Conservation (phyloP, 2,113 vertebrate genomes). For the Lampris megalopsis region DNA sequence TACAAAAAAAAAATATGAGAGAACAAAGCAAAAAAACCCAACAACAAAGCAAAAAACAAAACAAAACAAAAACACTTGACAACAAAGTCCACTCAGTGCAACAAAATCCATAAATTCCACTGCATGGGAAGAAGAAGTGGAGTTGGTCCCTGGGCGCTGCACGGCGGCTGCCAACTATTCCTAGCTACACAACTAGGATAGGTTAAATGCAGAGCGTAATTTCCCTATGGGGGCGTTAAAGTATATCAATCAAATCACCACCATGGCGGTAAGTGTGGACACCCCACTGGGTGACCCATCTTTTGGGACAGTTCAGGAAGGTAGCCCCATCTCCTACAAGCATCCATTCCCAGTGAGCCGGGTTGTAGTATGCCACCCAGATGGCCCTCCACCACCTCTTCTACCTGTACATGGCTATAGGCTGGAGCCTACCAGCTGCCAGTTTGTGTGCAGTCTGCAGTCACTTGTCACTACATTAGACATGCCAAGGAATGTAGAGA, state of each 20-base stretch:
- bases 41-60: too few species aligned
- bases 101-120: background rate
- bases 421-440: constrained; percentile 21
- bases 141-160: too few species aligned
- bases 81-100: too few species aligned
- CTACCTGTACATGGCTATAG: constrained; percentile 13
- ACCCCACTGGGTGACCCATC: too few species aligned
- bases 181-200: too few species aligned
- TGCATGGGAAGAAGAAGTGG: background rate
- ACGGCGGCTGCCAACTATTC: too few species aligned
- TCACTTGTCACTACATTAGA: constrained; percentile 10
- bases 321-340: constrained; percentile 24
- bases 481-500: constrained; percentile 18
- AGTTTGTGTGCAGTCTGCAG: constrained; percentile 3
- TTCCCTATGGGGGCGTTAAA: too few species aligned
- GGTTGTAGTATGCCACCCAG: background rate
- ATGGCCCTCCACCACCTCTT: constrained; percentile 13
- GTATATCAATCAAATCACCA: too few species aligned
- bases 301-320: constrained; percentile 5
- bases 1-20: background rate
- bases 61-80: too few species aligned
- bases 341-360: constrained; percentile 1
- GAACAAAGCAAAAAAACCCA: background rate
- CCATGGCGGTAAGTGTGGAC: too few species aligned
- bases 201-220: too few species aligned